Evolutionary conservation across 2,113 vertebrate species (phyloP).

Genomic region (Mormoops blainvillei): DNA sequence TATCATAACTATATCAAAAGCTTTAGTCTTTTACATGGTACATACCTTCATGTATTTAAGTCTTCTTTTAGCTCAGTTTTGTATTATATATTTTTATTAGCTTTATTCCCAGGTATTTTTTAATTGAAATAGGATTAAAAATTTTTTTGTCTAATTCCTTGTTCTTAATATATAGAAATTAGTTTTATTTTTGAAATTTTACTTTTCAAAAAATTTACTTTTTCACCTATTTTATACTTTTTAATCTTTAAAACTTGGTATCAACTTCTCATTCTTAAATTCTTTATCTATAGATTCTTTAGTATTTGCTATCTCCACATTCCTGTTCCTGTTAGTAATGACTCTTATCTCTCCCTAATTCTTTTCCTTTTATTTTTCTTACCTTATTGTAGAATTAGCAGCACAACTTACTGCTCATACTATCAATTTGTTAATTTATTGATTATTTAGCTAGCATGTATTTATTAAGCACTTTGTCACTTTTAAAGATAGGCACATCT

Average conservation of each 20-base stretch:
- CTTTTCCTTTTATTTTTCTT: not conserved
- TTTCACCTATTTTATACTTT: not conserved
- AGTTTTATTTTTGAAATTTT: slow-evolving; percentile 30
- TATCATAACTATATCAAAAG: not conserved
- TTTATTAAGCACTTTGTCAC: not conserved
- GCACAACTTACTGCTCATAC: not conserved
- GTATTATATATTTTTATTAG: not conserved
- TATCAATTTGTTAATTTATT: not conserved
- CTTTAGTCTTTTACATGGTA: not conserved
- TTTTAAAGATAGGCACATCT: not conserved
- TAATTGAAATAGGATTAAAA: not conserved
- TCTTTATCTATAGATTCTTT: not conserved
- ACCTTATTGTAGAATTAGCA: not conserved
- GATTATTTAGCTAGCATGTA: not conserved
- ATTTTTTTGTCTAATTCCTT: not conserved
- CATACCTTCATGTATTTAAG: not conserved
- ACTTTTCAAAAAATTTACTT: too few species aligned
- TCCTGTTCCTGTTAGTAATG: not conserved
- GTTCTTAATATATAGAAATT: not conserved
- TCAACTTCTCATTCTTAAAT: too few species aligned
- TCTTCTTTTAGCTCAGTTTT: not conserved
- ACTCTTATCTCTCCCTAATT: not conserved
- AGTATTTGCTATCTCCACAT: not conserved
- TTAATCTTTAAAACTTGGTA: not conserved
- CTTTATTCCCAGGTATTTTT: not conserved